Evolutionary conservation across 2,888 invertebrate genomes (phyloP).

Genomic region (Thecocarcelia acutangulata): DNA sequence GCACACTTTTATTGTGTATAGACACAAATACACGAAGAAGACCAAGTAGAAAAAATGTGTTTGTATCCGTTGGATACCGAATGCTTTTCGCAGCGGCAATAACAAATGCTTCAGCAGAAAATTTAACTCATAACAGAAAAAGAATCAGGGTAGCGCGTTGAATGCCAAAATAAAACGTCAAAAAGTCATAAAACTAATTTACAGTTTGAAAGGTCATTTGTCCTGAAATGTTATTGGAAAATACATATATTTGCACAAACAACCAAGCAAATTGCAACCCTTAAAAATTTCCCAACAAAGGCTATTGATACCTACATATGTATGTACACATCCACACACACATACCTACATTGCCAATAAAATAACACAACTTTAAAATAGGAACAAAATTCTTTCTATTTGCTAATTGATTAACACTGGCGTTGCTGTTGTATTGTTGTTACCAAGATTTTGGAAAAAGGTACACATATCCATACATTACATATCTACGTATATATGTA

Average conservation of each 20-base stretch:
- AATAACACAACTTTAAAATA: neutral
- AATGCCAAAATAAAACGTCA: conserved; percentile 56
- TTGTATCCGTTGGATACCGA: conserved; percentile 63
- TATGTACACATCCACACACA: neutral
- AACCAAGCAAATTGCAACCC: conserved; percentile 50
- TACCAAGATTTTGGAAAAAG: too few species aligned
- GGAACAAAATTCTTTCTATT: conserved; percentile 22
- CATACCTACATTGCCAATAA: neutral
- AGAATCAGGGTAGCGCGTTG: conserved; percentile 28
- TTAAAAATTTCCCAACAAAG: conserved; percentile 26
- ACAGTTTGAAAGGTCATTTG: conserved; percentile 60
- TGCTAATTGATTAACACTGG: conserved; percentile 4
- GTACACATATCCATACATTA: neutral
- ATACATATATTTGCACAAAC: neutral
- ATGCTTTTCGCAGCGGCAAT: conserved; percentile 46
- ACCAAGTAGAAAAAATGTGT: conserved; percentile 20
- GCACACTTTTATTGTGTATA: conserved; percentile 25
- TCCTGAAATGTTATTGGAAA: conserved; percentile 30
- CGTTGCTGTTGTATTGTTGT: neutral
- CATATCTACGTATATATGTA: neutral
- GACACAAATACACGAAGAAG: conserved; percentile 15
- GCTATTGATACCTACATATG: conserved; percentile 25
- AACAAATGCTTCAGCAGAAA: conserved; percentile 49
- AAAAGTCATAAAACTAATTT: conserved; percentile 59
- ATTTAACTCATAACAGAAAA: conserved; percentile 16